Conservation (phyloP, 2,888 invertebrate species). For the Masnerella sp. region DNA sequence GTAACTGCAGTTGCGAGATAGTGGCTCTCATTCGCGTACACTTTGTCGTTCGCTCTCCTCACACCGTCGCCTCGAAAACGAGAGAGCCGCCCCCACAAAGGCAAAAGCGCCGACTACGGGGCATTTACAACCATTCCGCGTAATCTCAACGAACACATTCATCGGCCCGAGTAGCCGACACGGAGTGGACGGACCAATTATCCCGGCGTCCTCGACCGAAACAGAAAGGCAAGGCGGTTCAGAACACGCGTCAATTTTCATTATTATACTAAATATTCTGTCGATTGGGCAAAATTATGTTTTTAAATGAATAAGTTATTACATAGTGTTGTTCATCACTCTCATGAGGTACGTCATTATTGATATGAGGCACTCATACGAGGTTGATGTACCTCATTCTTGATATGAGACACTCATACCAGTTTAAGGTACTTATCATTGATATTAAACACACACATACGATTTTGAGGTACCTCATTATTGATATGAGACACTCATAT, state of each 20-base stretch:
- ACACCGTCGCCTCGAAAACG: constrained; percentile 54
- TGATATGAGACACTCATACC: no score
- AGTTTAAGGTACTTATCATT: no score
- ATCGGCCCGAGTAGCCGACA: constrained; percentile 66
- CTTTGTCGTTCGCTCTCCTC: constrained; percentile 59
- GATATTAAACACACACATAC: no score
- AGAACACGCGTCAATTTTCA: constrained; percentile 55
- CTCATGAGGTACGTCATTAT: no score
- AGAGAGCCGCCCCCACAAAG: constrained; percentile 56
- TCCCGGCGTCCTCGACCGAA: constrained; percentile 62
- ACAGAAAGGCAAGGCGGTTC: constrained; percentile 46
- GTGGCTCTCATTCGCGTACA: constrained; percentile 63
- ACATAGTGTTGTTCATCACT: no score
- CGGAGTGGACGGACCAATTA: constrained; percentile 73
- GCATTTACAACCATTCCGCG: constrained; percentile 76
- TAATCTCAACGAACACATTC: constrained; percentile 76
- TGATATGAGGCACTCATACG: no score
- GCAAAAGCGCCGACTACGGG: constrained; percentile 53
- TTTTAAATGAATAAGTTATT: no score
- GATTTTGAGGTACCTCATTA: no score
- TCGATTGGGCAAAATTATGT: constrained; percentile 16
- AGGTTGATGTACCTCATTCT: no score
- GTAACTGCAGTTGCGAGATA: constrained; percentile 77
- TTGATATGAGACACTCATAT: no score
- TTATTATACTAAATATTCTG: constrained; percentile 21